Conservation (phyloP, 2,113 vertebrate genomes). For the Sminthopsis crassicaudata region DNA sequence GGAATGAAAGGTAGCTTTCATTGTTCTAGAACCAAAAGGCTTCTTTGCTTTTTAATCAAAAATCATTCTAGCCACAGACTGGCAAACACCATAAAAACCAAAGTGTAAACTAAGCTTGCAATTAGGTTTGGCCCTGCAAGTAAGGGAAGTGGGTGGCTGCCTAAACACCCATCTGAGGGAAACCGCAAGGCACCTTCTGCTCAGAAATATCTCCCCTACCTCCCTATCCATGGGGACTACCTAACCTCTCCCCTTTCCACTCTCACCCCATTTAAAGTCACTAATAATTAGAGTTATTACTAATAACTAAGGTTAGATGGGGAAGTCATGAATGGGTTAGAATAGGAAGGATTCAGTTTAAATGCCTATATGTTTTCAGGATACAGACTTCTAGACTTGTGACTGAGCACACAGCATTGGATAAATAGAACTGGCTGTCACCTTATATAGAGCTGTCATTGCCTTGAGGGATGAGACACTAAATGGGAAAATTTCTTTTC, state of each 20-base stretch:
- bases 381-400: neutral
- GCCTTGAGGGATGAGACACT: neutral
- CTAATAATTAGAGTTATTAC: neutral
- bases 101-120: neutral
- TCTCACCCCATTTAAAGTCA: neutral
- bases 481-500: no score
- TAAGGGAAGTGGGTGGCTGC: neutral
- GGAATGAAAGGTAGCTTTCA: neutral
- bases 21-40: neutral
- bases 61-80: neutral
- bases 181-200: neutral
- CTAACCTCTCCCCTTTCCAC: neutral
- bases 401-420: neutral
- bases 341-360: neutral
- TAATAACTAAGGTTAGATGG: neutral
- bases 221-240: neutral
- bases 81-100: neutral
- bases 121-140: neutral
- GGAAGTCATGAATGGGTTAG: neutral
- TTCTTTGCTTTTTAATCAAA: slow-evolving; percentile 6
- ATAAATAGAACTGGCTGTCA: neutral
- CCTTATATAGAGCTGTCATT: neutral
- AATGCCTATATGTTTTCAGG: neutral
- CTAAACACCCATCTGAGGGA: neutral
- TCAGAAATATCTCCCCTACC: neutral